Base-by-base conservation (phyloP, 2,113 vertebrate species). In the Macquaria ambigua region DNA sequence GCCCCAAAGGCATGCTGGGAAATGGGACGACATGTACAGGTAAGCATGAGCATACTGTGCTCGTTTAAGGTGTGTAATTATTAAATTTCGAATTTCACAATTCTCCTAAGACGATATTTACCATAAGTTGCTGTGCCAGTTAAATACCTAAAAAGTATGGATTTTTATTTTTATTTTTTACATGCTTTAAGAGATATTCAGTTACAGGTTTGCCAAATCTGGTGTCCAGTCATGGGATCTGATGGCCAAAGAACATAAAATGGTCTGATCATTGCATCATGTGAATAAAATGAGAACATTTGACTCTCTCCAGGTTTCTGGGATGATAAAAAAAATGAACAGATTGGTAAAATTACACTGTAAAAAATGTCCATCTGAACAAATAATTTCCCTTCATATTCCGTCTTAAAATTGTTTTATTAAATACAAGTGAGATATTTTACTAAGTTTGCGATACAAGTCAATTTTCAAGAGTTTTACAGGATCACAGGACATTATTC, bases 1-100 rank as follows among this genome's bases (percentile, higher is more conserved):
- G 93, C 94, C 95, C 92, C 28, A 72, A n/a, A 55, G 94, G 95
- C 87, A 96, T 91, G 94, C 68, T 88, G 90, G 83, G 94, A 85
- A 87, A 96, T 70, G 95, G 95, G 66, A 92, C 77, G 34, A 84
- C 52, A 43, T 97, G 95, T 71, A 90, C 83, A 86, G 68, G 95
- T 97, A 79, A 95, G 89, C 23, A 18, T 25, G 6, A 56, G 41
- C 21, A 8, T 10, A 37, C 15, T 43, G 20, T 25, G 56, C 23
- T 20, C 6, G 6, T 34, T 56, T 4, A 6, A 64, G 21, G 21
- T 37, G 41, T 50, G n/a, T 14, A 11, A 6, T 58, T 28, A 59
- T 28, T 28, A 59, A 5, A 28, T 59, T 59, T 59, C n/a, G n/a
- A n/a, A n/a, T n/a, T n/a, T n/a, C 11, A 14, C 37, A 43, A 66